phyloP scores from a whole-genome alignment of 2,888 invertebrate species.

The Pristionchus fissidentatus region DNA sequence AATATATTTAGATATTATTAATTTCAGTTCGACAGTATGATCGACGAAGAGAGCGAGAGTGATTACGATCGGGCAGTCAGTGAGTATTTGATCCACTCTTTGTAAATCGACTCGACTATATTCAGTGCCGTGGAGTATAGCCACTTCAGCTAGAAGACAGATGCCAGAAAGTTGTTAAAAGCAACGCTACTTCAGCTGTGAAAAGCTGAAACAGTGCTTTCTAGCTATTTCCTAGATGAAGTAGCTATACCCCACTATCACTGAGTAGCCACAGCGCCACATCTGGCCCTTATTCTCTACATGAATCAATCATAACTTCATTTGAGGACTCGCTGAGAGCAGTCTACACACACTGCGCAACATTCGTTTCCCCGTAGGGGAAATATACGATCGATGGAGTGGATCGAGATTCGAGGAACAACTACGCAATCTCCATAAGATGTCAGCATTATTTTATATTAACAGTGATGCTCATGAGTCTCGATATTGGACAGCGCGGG shows the following conservation, averaged over 20 bases:
- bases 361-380: neutral
- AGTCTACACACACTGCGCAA: neutral
- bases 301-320: neutral
- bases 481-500: too few species aligned
- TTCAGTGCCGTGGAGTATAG: too few species aligned
- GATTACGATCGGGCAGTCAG: conserved; percentile 3
- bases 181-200: too few species aligned
- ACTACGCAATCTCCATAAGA: neutral
- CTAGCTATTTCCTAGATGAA: too few species aligned
- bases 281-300: too few species aligned
- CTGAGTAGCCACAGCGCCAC: too few species aligned
- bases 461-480: too few species aligned
- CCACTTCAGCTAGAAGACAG: too few species aligned
- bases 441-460: neutral
- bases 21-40: conserved; percentile 9
- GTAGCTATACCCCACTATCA: too few species aligned
- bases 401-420: neutral
- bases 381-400: conserved; percentile 5
- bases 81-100: neutral
- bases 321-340: neutral
- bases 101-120: neutral
- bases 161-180: too few species aligned
- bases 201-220: too few species aligned
- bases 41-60: conserved; percentile 2
- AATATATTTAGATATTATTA: neutral